Base-by-base conservation (phyloP, 2,888 invertebrate genomes). In the Rhagonycha fulva region DNA sequence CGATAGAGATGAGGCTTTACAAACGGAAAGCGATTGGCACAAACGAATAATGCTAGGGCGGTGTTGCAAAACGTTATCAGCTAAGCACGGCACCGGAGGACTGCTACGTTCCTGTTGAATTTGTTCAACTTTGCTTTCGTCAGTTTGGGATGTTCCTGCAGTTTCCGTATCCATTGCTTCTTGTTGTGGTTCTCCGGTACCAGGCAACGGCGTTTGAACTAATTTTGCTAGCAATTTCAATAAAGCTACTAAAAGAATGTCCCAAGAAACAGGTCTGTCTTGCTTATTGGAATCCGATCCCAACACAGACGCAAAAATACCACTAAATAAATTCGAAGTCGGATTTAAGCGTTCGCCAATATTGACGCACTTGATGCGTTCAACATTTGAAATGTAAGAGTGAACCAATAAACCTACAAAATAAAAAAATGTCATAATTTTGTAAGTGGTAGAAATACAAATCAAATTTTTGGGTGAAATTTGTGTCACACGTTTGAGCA, bases 1-100 rank as follows among this genome's bases (percentile, higher is more conserved):
- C 5, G 93, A 92, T 82, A 94, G 89, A 0, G 94, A 92, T 30
- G 92, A 92, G 74, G 93, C 92, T 77, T 91, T 91, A 86, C 95
- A 96, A 81, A 94, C 91, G 11, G 95, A 94, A 63, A 97, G 89
- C 0, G 96, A 93, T 79, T 93, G 93, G 85, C 96, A 92, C 83
- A 97, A 90, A 80, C 94, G 91, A 86, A 94, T 93, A 93, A 97
- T 96, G 14, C 95, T 95, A 0, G 93, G 91, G 76, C 93, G 92
- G 83, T 95, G 93, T 84, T 94, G 93, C 80, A 85, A 87, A 91
- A 94, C 93, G 76, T 92, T 92, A 85, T 95, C 95, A 0, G 95
- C 94, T 71, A 95, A 91, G 85, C 93, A 94, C 9, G 94, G 93
- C 71, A 91, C 89, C 72, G 81, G 78, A 0, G 82, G 81, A 70